phyloP scores from a whole-genome alignment of 1,140 invertebrate species.

The Heliconius eleuchia region DNA sequence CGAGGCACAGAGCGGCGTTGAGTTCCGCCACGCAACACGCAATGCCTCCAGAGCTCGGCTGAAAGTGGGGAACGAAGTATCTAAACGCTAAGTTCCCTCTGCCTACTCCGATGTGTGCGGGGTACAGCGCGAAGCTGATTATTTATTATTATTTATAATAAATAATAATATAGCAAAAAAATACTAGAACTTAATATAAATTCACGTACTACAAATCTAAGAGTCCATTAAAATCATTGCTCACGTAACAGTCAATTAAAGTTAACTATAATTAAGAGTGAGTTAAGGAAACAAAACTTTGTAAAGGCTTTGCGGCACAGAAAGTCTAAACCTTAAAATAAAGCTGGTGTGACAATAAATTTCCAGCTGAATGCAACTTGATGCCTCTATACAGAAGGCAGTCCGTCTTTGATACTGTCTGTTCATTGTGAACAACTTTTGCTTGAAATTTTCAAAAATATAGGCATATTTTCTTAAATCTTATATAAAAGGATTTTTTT shows the following conservation, averaged over 20 bases:
- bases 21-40: no score
- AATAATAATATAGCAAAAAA: no score
- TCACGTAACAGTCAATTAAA: neutral
- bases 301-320: neutral
- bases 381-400: neutral
- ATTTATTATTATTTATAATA: no score
- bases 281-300: neutral
- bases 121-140: no score
- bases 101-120: no score
- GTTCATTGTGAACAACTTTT: neutral
- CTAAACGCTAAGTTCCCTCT: no score
- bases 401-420: neutral
- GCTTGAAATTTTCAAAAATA: neutral
- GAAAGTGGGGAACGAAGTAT: no score
- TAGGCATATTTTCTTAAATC: no score
- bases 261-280: neutral
- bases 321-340: neutral
- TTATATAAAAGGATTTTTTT: no score
- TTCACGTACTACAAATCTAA: neutral
- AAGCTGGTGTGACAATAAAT: conserved; percentile 22
- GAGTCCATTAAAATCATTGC: neutral
- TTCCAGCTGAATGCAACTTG: conserved; percentile 17
- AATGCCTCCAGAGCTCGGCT: no score
- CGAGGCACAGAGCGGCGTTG: no score
- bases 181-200: neutral